Evolutionary conservation across 53 echinoderm and acorn worm genomes (phyloP), one percentile per base, ranked within the genome.

Genomic region (Echinarachnius parma): DNA sequence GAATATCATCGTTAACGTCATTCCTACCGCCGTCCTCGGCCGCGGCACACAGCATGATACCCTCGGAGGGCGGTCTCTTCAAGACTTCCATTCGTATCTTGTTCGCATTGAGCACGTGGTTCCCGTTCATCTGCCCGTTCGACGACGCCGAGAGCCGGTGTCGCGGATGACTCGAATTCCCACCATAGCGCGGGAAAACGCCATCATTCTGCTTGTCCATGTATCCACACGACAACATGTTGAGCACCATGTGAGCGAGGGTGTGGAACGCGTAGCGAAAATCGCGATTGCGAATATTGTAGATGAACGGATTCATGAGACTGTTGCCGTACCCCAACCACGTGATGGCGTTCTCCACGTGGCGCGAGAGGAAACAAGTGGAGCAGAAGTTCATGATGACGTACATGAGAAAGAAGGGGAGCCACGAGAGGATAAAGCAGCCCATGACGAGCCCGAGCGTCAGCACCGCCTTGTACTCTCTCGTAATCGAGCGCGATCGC

Each of bases 371-470:
- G 28, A 59, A 42, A 64, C 79, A 79, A 2, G 71, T 54, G 0
- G 29, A 45, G 21, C 85, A 84, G 62, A 84, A 76, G 23, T 78
- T 78, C 62, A 84, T 79, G 5, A 84, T 84, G 34, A 84, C 53
- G 45, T 84, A 84, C 85, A 84, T 84, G 9, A 84, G 55, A 33
- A 84, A 84, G 30, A 84, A 84, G 2, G 85, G 85, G 26, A 84
- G 48, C 85, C 85, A 84, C 11, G 79, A 84, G 22, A 79, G 32
- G n/a, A 84, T 79, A 42, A 84, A 84, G 23, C 78, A 78, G 15
- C 85, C 85, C 85, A 84, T 84, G 23, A 84, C 66, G 16, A 84
- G 31, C 23, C 85, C 85, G 3, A 84, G 64, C 7, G 85, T 84
- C 23, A 79, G 34, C 14, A 84, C 85, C 4, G 85, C 85, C 75